phyloP scores from a whole-genome alignment of 2,888 invertebrate species.

The Trypoxylon attenuatum region DNA sequence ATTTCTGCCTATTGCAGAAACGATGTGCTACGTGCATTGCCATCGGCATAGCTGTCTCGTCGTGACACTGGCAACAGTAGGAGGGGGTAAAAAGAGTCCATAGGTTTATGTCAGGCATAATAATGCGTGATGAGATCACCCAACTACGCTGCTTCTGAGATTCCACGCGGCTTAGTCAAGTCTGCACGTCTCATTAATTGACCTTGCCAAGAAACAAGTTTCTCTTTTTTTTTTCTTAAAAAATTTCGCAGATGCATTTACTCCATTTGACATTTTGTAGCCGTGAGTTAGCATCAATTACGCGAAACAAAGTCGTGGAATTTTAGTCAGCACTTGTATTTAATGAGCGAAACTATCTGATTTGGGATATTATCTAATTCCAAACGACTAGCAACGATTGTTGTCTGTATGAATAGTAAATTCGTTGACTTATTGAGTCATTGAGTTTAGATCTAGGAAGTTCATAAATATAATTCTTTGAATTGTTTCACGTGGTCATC shows the following conservation, averaged over 20 bases:
- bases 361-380: too few relatives aligned
- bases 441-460: too few relatives aligned
- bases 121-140: conserved; percentile 72
- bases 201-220: conserved; percentile 57
- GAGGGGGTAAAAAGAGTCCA: conserved; percentile 42
- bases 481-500: neutral
- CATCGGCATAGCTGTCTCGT: neutral
- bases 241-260: neutral
- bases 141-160: conserved; percentile 70
- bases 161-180: conserved; percentile 71
- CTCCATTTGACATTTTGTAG: conserved; percentile 6
- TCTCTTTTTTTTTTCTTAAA: too few relatives aligned
- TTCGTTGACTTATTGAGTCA: too few relatives aligned
- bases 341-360: too few relatives aligned
- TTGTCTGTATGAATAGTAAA: too few relatives aligned
- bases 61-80: conserved; percentile 36
- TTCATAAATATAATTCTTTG: neutral
- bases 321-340: too few relatives aligned
- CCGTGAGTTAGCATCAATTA: too few relatives aligned
- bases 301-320: too few relatives aligned
- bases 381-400: too few relatives aligned
- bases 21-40: conserved; percentile 44
- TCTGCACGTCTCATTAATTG: conserved; percentile 54
- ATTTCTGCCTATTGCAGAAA: conserved; percentile 64
- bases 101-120: conserved; percentile 69